A percentile compares a stretch with the other conserved stretches of the same genome.
Evolutionary conservation across 2,888 invertebrate genomes (phyloP).

Genomic region (Cataglyphis albicans): DNA sequence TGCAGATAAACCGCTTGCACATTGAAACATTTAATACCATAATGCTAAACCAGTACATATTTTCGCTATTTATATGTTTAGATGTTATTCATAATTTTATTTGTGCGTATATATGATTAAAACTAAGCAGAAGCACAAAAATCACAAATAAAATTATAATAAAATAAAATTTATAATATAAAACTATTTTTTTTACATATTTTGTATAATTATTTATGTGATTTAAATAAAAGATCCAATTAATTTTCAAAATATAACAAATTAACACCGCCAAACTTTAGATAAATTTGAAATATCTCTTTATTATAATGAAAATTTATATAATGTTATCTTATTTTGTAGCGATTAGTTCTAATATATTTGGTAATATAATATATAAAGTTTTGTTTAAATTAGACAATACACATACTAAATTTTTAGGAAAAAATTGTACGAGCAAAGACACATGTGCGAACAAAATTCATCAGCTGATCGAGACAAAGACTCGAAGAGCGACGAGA

Average conservation of each 20-base stretch:
- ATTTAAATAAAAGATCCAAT: background rate
- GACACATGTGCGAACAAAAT: constrained; percentile 29
- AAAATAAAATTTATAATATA: too few species aligned
- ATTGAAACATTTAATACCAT: constrained; percentile 19
- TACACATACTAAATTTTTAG: background rate
- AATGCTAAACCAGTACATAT: background rate
- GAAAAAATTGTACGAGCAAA: background rate
- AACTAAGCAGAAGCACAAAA: background rate
- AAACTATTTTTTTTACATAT: background rate
- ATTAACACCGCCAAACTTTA: background rate
- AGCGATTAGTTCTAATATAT: background rate
- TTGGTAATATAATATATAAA: background rate
- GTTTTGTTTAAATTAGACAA: background rate
- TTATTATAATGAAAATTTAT: background rate
- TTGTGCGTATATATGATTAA: too few species aligned
- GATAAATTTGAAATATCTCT: background rate
- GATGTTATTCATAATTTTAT: background rate
- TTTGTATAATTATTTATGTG: background rate
- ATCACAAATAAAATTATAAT: background rate
- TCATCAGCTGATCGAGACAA: constrained; percentile 32
- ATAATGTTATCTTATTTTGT: background rate
- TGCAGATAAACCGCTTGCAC: constrained; percentile 60
- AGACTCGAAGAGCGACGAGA: constrained; percentile 30
- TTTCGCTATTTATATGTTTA: background rate
- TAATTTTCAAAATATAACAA: background rate